Evolutionary conservation across 2,113 vertebrate species (phyloP).

Genomic region (Xerus inauris): DNA sequence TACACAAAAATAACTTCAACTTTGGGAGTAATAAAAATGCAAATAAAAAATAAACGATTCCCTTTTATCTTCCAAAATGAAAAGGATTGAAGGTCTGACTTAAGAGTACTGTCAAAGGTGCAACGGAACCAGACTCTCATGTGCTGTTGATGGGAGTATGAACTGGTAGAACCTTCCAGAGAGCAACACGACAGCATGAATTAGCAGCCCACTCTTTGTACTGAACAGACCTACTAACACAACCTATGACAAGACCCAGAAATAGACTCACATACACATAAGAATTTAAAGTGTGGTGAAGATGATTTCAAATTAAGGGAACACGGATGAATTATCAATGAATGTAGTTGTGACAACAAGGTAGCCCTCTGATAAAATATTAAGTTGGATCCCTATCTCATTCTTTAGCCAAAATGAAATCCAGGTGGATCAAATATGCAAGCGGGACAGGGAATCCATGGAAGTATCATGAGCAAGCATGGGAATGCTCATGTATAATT

Average conservation of each 20-base stretch:
- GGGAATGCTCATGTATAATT: not conserved
- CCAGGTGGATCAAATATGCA: slow-evolving; percentile 36
- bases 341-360: not conserved
- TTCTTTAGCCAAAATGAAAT: slow-evolving; percentile 63
- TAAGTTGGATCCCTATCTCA: slow-evolving; percentile 5
- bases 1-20: not conserved
- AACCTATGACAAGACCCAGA: slow-evolving; percentile 8
- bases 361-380: slow-evolving; percentile 55
- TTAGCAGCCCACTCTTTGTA: not conserved
- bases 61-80: slow-evolving; percentile 36
- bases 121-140: not conserved
- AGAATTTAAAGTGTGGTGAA: slow-evolving; percentile 39
- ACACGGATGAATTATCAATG: not conserved
- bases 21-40: slow-evolving; percentile 34
- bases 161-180: not conserved
- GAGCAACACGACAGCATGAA: not conserved
- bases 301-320: slow-evolving; percentile 64
- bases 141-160: not conserved
- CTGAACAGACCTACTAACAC: not conserved
- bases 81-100: slow-evolving; percentile 20
- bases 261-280: not conserved
- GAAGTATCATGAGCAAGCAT: not conserved
- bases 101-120: not conserved
- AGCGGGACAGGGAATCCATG: slow-evolving; percentile 35
- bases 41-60: not conserved